Percentiles rank a stretch among this genome's conserved stretches.
These are phyloP conservation scores for Sebastes umbrosus DNA, from an alignment of 2,797 vertebrate species.

Conservation along the genomic window DNA sequence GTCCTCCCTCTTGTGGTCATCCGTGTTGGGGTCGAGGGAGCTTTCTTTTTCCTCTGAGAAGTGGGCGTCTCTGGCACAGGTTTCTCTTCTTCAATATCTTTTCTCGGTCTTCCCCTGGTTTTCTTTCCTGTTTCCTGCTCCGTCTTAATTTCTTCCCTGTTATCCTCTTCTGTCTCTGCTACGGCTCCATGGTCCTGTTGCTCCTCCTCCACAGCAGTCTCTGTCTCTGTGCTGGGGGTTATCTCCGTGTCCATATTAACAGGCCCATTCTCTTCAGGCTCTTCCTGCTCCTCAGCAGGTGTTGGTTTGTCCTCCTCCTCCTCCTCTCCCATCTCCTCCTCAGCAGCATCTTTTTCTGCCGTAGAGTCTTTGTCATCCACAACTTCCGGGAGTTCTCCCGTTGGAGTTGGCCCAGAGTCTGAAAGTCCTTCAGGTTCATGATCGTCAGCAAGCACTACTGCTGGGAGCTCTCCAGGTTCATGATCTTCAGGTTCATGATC, in stretches of 20 bases:
- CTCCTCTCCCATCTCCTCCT: neutral
- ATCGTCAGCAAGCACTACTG: neutral
- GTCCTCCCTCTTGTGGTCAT: constrained; percentile 58
- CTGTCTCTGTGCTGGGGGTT: neutral
- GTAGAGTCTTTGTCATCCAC: neutral
- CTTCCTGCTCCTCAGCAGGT: neutral
- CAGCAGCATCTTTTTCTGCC: neutral
- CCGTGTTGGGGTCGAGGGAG: constrained; percentile 61
- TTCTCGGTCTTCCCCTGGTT: neutral
- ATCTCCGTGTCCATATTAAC: neutral
- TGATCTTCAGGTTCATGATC: neutral
- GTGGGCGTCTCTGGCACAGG: constrained; percentile 15
- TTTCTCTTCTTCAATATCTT: constrained; percentile 3
- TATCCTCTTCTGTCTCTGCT: constrained; percentile 1
- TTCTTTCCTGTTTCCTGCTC: neutral
- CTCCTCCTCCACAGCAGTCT: constrained; percentile 7
- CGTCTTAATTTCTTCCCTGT: neutral
- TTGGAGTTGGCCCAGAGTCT: neutral
- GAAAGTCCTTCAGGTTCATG: neutral
- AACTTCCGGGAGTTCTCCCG: neutral
- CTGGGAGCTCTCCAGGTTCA: neutral
- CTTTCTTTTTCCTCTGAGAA: constrained; percentile 44
- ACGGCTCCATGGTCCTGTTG: neutral
- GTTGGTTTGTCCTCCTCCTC: neutral
- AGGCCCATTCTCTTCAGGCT: constrained; percentile 36